Base-by-base conservation (phyloP, 2,888 invertebrate genomes). In the Apoderus coryli region DNA sequence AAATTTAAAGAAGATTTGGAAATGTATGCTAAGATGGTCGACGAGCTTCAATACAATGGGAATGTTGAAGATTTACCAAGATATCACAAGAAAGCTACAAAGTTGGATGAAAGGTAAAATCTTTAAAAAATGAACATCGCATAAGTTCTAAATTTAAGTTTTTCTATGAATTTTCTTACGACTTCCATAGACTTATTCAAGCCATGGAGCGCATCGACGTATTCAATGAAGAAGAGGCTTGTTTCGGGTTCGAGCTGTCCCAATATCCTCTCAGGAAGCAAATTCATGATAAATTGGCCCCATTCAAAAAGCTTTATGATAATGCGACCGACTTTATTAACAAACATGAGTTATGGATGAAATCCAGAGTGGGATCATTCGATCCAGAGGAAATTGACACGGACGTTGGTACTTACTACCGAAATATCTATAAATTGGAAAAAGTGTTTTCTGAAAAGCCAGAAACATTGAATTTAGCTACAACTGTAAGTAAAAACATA, bases 351-450 rank as follows among this genome's bases (percentile, higher is more conserved):
- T 63, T 67, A 3, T 95, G 95, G 93, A 79, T 90, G 74, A 71
- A 72, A 37, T 74, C 69, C 7, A 67, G 78, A 61, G 79, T 93
- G 42, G 82, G 85, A 4, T 72, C 74, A 29, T 73, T 76, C 45
- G 82, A 89, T 53, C 93, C 93, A 0, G 90, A 92, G 52, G 72
- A 70, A 10, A 89, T 95, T 31, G 92, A 93, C 40, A 60, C 66
- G 9, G 85, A 86, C 38, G 76, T 81, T 2, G 69, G 69, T 25
- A 71, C 53, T 2, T 59, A 65, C 41, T 75, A 74, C 56, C 69
- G 89, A 40, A 72, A 75, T 29, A 71, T 93, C 22, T 81, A 78
- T 48, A 92, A 89, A 53, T 58, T 93, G 43, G 92, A 93, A 50
- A 90, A 89, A 51, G 66, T 69, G 12, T 90, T 93, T 56, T 63